phyloP scores from a whole-genome alignment of 1,140 invertebrate genomes.

The Megathymus violae region DNA sequence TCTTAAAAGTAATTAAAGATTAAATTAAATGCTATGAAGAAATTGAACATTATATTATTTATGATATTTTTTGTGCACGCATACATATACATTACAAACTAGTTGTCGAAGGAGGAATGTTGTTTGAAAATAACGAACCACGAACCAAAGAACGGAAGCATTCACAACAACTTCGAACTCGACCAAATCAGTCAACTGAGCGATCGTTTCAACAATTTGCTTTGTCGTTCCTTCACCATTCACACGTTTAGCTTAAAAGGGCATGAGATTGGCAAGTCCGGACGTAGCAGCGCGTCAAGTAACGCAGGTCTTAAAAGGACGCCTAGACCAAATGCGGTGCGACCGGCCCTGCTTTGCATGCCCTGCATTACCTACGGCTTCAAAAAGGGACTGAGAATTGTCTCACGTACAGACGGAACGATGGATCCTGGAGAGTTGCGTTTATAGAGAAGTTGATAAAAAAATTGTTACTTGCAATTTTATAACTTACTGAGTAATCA shows the following conservation, averaged over 20 bases:
- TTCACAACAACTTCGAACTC: background rate
- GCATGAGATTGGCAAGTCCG: slow-evolving; percentile 45
- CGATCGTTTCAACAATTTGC: slow-evolving; percentile 28
- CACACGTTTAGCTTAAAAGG: slow-evolving; percentile 43
- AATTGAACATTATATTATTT: too few species aligned
- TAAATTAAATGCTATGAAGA: too few species aligned
- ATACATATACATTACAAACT: too few species aligned
- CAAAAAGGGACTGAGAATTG: slow-evolving; percentile 58
- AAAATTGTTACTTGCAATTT: too few species aligned
- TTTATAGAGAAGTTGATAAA: slow-evolving; percentile 7
- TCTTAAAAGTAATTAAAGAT: too few species aligned
- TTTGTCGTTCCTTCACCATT: slow-evolving; percentile 27
- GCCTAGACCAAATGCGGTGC: slow-evolving; percentile 52
- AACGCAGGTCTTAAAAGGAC: slow-evolving; percentile 52
- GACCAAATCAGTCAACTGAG: slow-evolving; percentile 25
- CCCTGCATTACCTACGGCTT: slow-evolving; percentile 37
- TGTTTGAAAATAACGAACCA: background rate
- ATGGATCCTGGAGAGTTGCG: slow-evolving; percentile 29
- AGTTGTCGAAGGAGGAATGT: too few species aligned
- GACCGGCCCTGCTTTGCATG: slow-evolving; percentile 54
- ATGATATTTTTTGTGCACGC: too few species aligned
- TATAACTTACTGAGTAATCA: too few species aligned
- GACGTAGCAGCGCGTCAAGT: slow-evolving; percentile 40
- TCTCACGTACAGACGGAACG: slow-evolving; percentile 50
- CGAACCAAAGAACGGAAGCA: slow-evolving; percentile 4